Evolutionary conservation across 2,888 invertebrate genomes (phyloP).

Genomic region (Protophormia terraenovae): DNA sequence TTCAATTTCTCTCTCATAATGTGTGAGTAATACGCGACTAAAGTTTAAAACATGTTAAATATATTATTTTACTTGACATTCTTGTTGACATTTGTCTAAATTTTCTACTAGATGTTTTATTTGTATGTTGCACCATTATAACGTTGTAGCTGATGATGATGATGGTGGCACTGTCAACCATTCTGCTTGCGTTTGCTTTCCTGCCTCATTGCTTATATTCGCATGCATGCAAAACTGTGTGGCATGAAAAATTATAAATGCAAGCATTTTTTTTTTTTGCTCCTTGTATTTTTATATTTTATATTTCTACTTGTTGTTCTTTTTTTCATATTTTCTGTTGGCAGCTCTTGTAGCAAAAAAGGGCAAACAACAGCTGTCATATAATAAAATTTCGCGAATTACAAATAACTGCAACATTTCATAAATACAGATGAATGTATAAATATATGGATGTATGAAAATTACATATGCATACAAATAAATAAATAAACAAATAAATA

Average conservation of each 20-base stretch:
- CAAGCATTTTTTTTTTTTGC: constrained; percentile 18
- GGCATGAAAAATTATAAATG: constrained; percentile 51
- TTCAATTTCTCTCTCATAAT: background rate
- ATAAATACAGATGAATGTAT: constrained; percentile 66
- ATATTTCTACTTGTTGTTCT: background rate
- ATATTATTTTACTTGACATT: constrained; percentile 65
- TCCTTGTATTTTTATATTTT: background rate
- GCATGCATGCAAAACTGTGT: constrained; percentile 40
- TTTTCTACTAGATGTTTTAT: constrained; percentile 49
- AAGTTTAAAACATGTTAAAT: constrained; percentile 57
- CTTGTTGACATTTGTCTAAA: constrained; percentile 68
- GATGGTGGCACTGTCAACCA: constrained; percentile 43
- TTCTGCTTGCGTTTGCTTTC: background rate
- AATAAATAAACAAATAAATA: constrained; percentile 6
- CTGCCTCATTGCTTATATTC: constrained; percentile 18
- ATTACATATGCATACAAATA: constrained; percentile 38
- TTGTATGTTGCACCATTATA: background rate
- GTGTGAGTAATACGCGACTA: background rate
- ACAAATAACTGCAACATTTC: constrained; percentile 69
- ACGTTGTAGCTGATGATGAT: constrained; percentile 14
- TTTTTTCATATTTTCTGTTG: constrained; percentile 30
- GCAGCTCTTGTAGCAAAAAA: constrained; percentile 50
- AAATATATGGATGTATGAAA: constrained; percentile 32
- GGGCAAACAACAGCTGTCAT: constrained; percentile 77
- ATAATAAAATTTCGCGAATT: constrained; percentile 78